Base-by-base conservation (phyloP, 1,140 invertebrate genomes). In the Drosophila watanabei region DNA sequence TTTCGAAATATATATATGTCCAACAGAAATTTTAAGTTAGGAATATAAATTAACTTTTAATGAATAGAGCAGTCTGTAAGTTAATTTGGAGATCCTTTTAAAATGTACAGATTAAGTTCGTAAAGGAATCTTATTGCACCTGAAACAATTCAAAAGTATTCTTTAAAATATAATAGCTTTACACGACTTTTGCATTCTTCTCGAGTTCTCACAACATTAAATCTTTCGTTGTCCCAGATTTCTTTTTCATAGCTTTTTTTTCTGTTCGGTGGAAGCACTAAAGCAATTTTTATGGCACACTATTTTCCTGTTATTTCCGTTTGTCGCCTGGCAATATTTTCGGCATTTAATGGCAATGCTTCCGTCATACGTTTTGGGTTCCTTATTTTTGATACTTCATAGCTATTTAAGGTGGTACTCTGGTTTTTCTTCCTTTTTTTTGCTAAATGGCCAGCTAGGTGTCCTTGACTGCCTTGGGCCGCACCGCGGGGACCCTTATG, bases 251-350 rank as follows among this genome's bases (percentile, higher is more conserved):
- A 8, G 20, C 16, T 20, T 41, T 64, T 43, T 43, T 20, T 7
- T 11, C 28, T 39, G n/a, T n/a, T 33, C 11, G 18, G 18, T 28
- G 39, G 54, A 35, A 57, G 58, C 63, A 64, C 32, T 70, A 83
- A 75, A 87, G 45, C 63, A 72, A 64, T 68, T 84, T 89, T 89
- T 88, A 88, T 88, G 87, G 65, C 80, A 84, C 54, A 81, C 78
- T 89, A 88, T 88, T 88, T 88, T 88, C 78, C 54, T 72, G 65
- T 72, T 78, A 89, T 89, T 88, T 88, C 84, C 85, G 85, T 75
- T 85, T 84, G 85, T 70, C 85, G 70, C 82, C 77, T 80, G 64
- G 41, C 66, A 39, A 65, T 78, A 73, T 64, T 68, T 80, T 62
- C 43, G 16, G 56, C 45, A 69, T 77, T 78, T 86, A 59, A 66